phyloP scores from a whole-genome alignment of 2,797 vertebrate genomes.

The Gymnothorax javanicus region DNA sequence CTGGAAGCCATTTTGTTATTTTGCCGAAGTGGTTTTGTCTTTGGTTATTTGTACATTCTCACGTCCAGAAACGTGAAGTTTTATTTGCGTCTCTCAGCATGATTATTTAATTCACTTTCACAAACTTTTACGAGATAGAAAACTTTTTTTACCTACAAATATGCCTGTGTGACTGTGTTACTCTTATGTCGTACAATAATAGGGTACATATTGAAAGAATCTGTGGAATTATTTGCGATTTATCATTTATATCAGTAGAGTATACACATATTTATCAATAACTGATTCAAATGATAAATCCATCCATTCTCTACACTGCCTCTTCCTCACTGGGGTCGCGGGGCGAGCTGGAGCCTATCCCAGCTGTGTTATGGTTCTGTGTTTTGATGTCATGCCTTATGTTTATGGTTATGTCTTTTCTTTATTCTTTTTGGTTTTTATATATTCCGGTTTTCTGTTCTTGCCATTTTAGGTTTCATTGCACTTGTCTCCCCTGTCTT shows the following conservation, averaged over 20 bases:
- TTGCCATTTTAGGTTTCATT: too few relatives aligned
- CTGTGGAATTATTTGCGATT: not conserved
- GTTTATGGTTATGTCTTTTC: too few relatives aligned
- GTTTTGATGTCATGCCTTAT: too few relatives aligned
- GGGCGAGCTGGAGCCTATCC: too few relatives aligned
- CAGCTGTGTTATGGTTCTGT: too few relatives aligned
- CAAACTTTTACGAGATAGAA: not conserved
- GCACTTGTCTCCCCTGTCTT: too few relatives aligned
- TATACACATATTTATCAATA: not conserved
- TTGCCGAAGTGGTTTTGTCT: not conserved
- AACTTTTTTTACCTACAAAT: not conserved
- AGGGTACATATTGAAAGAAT: not conserved
- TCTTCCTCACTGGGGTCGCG: too few relatives aligned
- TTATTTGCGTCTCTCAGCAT: not conserved
- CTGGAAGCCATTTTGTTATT: conserved; percentile 19
- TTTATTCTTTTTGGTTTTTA: too few relatives aligned
- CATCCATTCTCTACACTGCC: too few relatives aligned
- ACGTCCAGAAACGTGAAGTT: not conserved
- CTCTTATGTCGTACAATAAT: not conserved
- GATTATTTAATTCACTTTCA: not conserved
- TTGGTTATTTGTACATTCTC: not conserved
- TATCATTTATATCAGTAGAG: not conserved
- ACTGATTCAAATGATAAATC: too few relatives aligned
- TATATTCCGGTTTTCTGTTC: too few relatives aligned
- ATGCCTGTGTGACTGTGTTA: not conserved